These are phyloP conservation scores for Thaumetopoea pityocampa DNA, from an alignment of 1,140 invertebrate genomes.

Conservation along the genomic window DNA sequence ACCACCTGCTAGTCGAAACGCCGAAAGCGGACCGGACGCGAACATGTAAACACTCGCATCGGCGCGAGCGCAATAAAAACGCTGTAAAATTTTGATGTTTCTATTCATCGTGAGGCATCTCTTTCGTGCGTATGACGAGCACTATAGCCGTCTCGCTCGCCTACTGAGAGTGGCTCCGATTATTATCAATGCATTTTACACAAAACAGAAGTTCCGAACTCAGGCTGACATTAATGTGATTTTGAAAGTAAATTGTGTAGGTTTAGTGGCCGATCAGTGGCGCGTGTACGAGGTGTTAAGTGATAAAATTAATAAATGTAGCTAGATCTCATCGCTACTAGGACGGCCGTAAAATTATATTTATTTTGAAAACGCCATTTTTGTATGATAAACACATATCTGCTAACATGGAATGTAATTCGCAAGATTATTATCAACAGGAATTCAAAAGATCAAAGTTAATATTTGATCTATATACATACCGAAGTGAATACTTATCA, in stretches of 20 bases:
- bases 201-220: constrained; percentile 68
- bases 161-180: constrained; percentile 58
- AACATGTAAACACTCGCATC: constrained; percentile 55
- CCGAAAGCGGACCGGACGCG: constrained; percentile 52
- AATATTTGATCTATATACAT: no score
- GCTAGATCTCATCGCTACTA: constrained; percentile 40
- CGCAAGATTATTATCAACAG: no score
- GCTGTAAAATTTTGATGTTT: constrained; percentile 76
- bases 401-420: no score
- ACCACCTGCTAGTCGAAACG: constrained; percentile 27
- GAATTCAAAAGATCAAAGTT: no score
- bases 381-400: no score
- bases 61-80: constrained; percentile 65
- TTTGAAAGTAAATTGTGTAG: constrained; percentile 71
- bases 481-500: no score
- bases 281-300: constrained; percentile 61
- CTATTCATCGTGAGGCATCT: constrained; percentile 51
- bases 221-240: constrained; percentile 67
- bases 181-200: constrained; percentile 76
- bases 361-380: constrained; percentile 11
- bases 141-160: constrained; percentile 31
- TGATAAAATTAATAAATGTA: constrained; percentile 67
- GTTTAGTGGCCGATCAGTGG: constrained; percentile 63
- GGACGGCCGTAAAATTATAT: constrained; percentile 19
- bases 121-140: constrained; percentile 18